These are phyloP conservation scores for Pituophis catenifer DNA, from an alignment of 2,113 vertebrate genomes.

Conservation along the genomic window DNA sequence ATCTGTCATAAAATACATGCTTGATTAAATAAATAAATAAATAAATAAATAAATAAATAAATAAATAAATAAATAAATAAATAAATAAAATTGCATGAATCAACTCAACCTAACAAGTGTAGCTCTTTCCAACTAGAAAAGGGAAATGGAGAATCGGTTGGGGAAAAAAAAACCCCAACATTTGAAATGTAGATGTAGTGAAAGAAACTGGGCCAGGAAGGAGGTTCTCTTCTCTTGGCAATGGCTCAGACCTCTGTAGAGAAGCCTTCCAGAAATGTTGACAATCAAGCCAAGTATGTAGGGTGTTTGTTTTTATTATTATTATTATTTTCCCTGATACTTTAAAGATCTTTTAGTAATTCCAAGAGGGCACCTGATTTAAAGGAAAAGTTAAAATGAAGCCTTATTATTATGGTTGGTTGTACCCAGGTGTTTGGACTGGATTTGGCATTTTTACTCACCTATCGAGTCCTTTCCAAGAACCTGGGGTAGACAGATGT, in stretches of 20 bases:
- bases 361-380: background rate
- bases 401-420: background rate
- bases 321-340: background rate
- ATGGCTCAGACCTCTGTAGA: background rate
- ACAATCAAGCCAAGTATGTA: background rate
- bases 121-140: background rate
- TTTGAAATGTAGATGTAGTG: background rate
- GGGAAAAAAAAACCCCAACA: background rate
- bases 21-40: no score
- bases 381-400: background rate
- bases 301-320: background rate
- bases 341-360: background rate
- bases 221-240: background rate
- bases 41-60: no score
- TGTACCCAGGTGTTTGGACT: no score
- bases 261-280: background rate
- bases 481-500: no score
- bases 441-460: no score
- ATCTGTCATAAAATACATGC: no score
- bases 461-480: no score
- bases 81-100: background rate
- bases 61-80: no score
- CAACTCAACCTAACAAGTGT: background rate
- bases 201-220: background rate
- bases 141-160: background rate